Conservation (phyloP, 2,113 vertebrate species). For the Promerops cafer region DNA sequence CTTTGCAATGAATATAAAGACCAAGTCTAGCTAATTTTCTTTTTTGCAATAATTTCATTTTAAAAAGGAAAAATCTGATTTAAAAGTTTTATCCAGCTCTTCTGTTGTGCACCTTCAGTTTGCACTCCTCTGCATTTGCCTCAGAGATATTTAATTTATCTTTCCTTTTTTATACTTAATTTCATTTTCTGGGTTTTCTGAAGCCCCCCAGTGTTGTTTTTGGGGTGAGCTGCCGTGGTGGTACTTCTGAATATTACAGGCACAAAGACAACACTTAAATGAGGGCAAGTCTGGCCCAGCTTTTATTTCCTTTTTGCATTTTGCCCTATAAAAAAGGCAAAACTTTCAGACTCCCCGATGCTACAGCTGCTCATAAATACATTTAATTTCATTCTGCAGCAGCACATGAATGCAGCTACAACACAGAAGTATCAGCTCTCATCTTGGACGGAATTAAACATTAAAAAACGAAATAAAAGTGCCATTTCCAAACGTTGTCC, state of each 20-base stretch:
- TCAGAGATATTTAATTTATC: not conserved
- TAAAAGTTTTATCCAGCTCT: not conserved
- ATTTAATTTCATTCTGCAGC: not conserved
- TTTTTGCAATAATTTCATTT: not conserved
- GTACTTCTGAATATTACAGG: not conserved
- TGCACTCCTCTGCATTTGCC: not conserved
- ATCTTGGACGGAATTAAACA: not conserved
- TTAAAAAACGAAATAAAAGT: not conserved
- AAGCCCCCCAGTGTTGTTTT: not conserved
- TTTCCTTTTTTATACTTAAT: not conserved
- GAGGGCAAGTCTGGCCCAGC: not conserved
- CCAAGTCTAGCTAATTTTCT: not conserved
- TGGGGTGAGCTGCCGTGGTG: not conserved
- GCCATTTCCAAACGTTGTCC: fast-evolving
- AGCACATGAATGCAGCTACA: not conserved
- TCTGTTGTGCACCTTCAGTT: not conserved
- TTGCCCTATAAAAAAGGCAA: not conserved
- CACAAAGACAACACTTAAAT: not conserved
- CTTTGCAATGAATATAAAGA: not conserved
- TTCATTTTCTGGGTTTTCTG: not conserved
- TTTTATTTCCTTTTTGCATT: not conserved
- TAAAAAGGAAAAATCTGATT: not conserved
- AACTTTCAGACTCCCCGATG: not conserved
- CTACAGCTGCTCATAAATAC: not conserved
- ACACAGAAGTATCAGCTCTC: not conserved